A percentile compares a stretch with the other conserved stretches of the same genome.
These are phyloP conservation scores for Bradypus variegatus DNA, from an alignment of 2,797 vertebrate species.

Conservation along the genomic window DNA sequence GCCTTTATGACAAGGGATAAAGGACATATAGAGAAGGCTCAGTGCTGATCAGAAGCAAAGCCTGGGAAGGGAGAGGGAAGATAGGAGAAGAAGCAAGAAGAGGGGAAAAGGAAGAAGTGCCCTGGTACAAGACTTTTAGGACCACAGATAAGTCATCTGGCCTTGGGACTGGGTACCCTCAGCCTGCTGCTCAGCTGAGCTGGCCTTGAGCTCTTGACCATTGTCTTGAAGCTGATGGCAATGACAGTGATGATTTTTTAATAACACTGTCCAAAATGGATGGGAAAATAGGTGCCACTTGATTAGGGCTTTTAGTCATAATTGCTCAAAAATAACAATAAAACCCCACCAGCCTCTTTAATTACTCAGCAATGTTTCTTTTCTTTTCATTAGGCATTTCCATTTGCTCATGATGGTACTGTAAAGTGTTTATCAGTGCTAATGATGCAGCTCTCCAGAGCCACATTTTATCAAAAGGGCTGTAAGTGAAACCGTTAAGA, in stretches of 20 bases:
- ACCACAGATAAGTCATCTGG: neutral
- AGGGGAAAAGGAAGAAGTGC: neutral
- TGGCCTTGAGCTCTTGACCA: neutral
- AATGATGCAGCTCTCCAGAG: slow-evolving; percentile 37
- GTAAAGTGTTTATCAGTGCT: slow-evolving; percentile 43
- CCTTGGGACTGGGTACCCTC: neutral
- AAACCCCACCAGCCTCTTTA: slow-evolving; percentile 33
- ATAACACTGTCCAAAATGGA: neutral
- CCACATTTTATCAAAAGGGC: slow-evolving; percentile 33
- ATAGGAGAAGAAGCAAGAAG: too few species aligned
- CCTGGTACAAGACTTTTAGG: neutral
- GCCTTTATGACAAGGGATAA: neutral
- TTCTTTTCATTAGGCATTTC: neutral
- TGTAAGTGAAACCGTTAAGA: slow-evolving; percentile 45
- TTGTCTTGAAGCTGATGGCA: neutral
- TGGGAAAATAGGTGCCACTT: neutral
- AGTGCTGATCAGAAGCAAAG: neutral
- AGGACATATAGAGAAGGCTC: neutral
- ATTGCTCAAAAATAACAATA: slow-evolving; percentile 42
- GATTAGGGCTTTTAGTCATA: slow-evolving; percentile 17
- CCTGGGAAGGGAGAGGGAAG: neutral
- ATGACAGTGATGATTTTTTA: neutral
- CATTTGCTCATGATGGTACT: neutral
- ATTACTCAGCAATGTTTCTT: neutral
- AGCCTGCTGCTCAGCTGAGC: neutral